Conservation (phyloP, 2,888 invertebrate species). For the Apamea sordens region DNA sequence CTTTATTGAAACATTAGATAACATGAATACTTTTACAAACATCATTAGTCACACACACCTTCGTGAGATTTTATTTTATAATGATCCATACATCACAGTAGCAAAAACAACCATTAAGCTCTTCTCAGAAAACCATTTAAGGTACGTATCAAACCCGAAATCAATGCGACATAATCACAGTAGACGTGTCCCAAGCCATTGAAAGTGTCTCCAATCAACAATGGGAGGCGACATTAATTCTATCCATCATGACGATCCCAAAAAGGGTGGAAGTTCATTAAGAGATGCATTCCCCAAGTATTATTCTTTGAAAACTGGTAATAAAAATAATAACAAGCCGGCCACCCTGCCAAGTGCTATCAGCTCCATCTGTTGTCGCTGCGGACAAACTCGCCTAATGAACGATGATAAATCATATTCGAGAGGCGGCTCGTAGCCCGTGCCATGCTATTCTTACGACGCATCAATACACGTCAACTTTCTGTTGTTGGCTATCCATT, state of each 20-base stretch:
- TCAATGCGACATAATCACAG: conserved; percentile 82
- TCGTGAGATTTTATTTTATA: conserved; percentile 59
- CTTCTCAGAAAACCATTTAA: conserved; percentile 77
- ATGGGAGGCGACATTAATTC: conserved; percentile 89
- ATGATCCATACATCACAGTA: conserved; percentile 69
- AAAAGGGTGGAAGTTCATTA: conserved; percentile 90
- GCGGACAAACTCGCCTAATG: conserved; percentile 91
- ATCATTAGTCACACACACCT: conserved; percentile 59
- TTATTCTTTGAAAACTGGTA: conserved; percentile 90
- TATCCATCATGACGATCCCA: conserved; percentile 89
- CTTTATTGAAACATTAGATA: conserved; percentile 31
- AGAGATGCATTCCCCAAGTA: conserved; percentile 90
- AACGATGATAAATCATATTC: conserved; percentile 91
- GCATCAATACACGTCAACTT: conserved; percentile 65
- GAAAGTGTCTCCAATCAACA: conserved; percentile 89
- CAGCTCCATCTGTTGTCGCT: conserved; percentile 91
- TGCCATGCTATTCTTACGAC: conserved; percentile 80
- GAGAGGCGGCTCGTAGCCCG: conserved; percentile 87
- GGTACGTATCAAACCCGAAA: conserved; percentile 75
- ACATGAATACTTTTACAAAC: conserved; percentile 48
- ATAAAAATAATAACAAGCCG: conserved; percentile 90
- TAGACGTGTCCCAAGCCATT: conserved; percentile 79
- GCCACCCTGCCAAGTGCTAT: conserved; percentile 91
- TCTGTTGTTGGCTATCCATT: conserved; percentile 69
- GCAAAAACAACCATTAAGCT: conserved; percentile 67